Evolutionary conservation across 2,113 vertebrate species (phyloP).

Genomic region (Cyanoramphus novaezelandiae): DNA sequence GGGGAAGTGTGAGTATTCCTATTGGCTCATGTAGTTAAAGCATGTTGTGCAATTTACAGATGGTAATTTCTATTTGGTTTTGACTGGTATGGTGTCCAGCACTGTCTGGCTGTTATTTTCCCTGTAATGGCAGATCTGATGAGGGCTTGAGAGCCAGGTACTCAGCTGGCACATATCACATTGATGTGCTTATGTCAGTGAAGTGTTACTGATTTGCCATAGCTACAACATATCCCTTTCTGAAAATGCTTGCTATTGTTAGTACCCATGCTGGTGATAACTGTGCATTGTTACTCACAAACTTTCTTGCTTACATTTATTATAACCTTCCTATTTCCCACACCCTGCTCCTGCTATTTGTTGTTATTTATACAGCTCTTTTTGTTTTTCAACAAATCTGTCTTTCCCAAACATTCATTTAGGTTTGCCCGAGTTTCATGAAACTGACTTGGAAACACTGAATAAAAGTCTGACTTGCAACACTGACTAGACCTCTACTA

Average conservation of each 20-base stretch:
- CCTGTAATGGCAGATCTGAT: neutral
- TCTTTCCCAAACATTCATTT: neutral
- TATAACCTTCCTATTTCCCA: neutral
- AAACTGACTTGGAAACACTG: neutral
- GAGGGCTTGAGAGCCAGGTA: neutral
- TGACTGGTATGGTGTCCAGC: neutral
- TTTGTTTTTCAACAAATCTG: neutral
- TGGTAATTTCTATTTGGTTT: neutral
- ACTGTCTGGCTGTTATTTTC: neutral
- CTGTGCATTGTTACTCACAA: neutral
- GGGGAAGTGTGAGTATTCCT: neutral
- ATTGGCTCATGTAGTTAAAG: neutral
- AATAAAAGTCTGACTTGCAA: neutral
- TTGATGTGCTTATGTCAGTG: neutral
- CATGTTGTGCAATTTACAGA: neutral
- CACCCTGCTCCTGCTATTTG: neutral
- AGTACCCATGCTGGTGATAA: neutral
- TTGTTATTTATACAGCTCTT: neutral
- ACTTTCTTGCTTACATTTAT: neutral
- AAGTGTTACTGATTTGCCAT: neutral
- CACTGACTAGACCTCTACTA: neutral
- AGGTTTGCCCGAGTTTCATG: neutral
- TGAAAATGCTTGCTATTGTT: neutral
- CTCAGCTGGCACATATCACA: neutral
- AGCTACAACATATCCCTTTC: neutral